Evolutionary conservation across 2,888 invertebrate genomes (phyloP), one percentile per base, ranked within the genome.

Genomic region (Microchrysa polita): DNA sequence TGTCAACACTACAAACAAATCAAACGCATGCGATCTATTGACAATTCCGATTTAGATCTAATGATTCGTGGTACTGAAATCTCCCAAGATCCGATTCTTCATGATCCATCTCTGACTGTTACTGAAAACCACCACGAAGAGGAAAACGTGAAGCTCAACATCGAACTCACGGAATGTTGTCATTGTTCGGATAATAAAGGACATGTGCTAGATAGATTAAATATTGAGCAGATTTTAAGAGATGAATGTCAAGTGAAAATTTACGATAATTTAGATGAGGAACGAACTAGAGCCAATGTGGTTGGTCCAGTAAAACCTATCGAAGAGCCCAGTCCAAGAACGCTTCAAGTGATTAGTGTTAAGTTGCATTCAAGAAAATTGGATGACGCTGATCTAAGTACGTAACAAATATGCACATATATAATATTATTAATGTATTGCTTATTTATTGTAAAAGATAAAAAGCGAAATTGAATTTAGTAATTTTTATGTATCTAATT

Each of bases 121-220:
- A 4, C n/a, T 7, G 20, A 44, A 23, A 9, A 67, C 5, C 18
- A 18, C 5, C 10, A 12, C 18, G 34, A 40, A n/a, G 42, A 34
- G 1, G 23, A 44, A 9, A 67, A 34, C 5, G 22, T 34, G 10
- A 67, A 73, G 22, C 67, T 76, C 12, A 72, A 75, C 60, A 65
- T 76, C 20, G 74, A 75, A 67, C 73, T 76, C 5, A 76, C 75
- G 5, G 75, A 76, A 48, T 76, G 76, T 23, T 76, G 76, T 67
- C 75, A 76, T 20, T 76, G 76, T 67, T 67, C 74, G 65, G 44
- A 73, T 20, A 74, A 75, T 67, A 53, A 59, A 7, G 16, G 2
- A n/a, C 73, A 60, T 16, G 7, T 20, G 48, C 57, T 40, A 23
- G 69, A 73, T 59, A 22, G 34, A 52, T 23, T 52, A 14, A 67